Conservation (phyloP, 1,140 invertebrate genomes). For the Drosophila grimshawi region DNA sequence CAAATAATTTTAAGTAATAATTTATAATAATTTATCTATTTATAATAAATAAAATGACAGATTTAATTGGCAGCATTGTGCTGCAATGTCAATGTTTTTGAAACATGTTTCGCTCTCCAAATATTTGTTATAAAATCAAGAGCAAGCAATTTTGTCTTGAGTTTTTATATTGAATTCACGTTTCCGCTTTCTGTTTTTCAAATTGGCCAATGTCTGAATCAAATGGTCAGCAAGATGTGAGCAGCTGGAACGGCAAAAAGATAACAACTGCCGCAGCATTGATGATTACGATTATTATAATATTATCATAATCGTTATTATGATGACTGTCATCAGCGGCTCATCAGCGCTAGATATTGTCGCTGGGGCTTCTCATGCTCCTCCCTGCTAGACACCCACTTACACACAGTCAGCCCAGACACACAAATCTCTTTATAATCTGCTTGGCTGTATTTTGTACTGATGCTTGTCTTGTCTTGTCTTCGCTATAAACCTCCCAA, state of each 20-base stretch:
- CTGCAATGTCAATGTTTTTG: background rate
- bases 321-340: slow-evolving; percentile 78
- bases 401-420: slow-evolving; percentile 30
- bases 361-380: slow-evolving; percentile 2
- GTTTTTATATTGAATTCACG: slow-evolving; percentile 14
- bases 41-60: too few relatives aligned
- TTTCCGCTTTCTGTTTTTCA: slow-evolving; percentile 4
- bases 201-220: slow-evolving; percentile 17
- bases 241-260: background rate
- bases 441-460: slow-evolving; percentile 27
- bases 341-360: slow-evolving; percentile 43
- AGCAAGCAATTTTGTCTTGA: background rate
- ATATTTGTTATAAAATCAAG: slow-evolving; percentile 1
- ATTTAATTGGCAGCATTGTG: background rate
- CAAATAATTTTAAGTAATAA: too few relatives aligned
- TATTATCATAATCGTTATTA: slow-evolving; percentile 76
- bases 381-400: background rate
- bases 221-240: background rate
- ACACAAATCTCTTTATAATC: slow-evolving; percentile 79
- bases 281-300: slow-evolving; percentile 67
- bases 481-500: slow-evolving; percentile 26
- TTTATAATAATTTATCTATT: too few relatives aligned
- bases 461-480: background rate
- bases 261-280: slow-evolving; percentile 28
- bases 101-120: background rate